Evolutionary conservation across 2,888 invertebrate species (phyloP), one percentile per base, ranked within the genome.

Genomic region (Campopleginae sp.): DNA sequence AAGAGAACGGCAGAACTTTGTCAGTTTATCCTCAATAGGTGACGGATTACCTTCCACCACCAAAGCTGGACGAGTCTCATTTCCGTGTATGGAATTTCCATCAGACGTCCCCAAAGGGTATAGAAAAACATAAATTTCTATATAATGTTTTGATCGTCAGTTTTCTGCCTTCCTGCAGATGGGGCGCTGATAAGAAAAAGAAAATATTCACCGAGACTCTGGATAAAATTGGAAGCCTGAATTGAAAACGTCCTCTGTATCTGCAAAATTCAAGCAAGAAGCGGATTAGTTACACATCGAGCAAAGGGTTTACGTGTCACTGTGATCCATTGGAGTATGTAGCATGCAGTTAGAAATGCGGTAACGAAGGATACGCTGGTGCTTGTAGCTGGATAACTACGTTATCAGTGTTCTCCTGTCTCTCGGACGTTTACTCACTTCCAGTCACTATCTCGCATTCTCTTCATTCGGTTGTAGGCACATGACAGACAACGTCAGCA

Each of bases 261-360:
- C 23, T 48, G 7, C 7, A 12, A 10, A 17, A 38, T 14, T 38
- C 75, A 84, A 66, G 0, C 23, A 72, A 89, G 86, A 87, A 87
- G 85, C 86, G 86, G 88, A 89, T 90, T 89, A 91, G 90, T 91
- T 89, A 89, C 89, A 90, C 89, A 88, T 89, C 90, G 88, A 87
- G 90, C 91, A 88, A 14, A 65, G 68, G n/a, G 72, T 23, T 23
- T 61, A 27, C 44, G 23, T 74, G 42, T 42, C 23, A n/a, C 10
- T 17, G 19, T 51, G 31, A 71, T 31, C 51, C 48, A 71, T 10
- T 31, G 14, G 42, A 38, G 6, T 19, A 23, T 38, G 14, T 10
- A 38, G 54, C 33, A 54, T 27, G 54, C 10, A 58, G 58, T 27
- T 44, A 19, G 44, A 72, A 54, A 58, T 33, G 46, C 42, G 23